phyloP scores from a whole-genome alignment of 2,888 invertebrate species.

The Lochmaea crataegi region DNA sequence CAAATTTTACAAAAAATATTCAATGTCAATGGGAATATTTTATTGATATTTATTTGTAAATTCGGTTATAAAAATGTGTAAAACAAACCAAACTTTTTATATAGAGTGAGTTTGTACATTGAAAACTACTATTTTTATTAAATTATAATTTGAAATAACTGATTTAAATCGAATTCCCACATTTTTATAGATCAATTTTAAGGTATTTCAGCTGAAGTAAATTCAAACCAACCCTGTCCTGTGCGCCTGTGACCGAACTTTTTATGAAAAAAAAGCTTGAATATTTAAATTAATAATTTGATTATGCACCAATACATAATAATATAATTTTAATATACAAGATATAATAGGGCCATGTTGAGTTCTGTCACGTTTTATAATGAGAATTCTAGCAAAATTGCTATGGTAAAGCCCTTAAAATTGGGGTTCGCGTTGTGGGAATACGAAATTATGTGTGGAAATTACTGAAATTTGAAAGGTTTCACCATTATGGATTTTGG shows the following conservation, averaged over 20 bases:
- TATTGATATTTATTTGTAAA: too few species aligned
- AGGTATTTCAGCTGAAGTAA: background rate
- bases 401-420: conserved; percentile 39
- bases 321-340: conserved; percentile 42
- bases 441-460: conserved; percentile 41
- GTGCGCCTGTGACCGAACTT: background rate
- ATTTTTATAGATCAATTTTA: too few species aligned
- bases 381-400: conserved; percentile 41
- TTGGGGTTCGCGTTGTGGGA: conserved; percentile 37
- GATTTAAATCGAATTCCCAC: too few species aligned
- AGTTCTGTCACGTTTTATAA: conserved; percentile 43
- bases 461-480: conserved; percentile 44
- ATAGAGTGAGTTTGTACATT: too few species aligned
- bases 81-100: too few species aligned
- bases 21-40: too few species aligned
- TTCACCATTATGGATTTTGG: conserved; percentile 32
- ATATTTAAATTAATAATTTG: conserved; percentile 42
- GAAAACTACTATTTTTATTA: too few species aligned
- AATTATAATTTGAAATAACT: too few species aligned
- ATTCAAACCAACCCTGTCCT: background rate
- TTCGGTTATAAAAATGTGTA: too few species aligned
- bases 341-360: conserved; percentile 35
- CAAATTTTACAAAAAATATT: too few species aligned
- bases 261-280: background rate
- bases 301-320: conserved; percentile 38